These are phyloP conservation scores for Chloroceryle inda DNA, from an alignment of 2,797 vertebrate genomes.

Conservation along the genomic window DNA sequence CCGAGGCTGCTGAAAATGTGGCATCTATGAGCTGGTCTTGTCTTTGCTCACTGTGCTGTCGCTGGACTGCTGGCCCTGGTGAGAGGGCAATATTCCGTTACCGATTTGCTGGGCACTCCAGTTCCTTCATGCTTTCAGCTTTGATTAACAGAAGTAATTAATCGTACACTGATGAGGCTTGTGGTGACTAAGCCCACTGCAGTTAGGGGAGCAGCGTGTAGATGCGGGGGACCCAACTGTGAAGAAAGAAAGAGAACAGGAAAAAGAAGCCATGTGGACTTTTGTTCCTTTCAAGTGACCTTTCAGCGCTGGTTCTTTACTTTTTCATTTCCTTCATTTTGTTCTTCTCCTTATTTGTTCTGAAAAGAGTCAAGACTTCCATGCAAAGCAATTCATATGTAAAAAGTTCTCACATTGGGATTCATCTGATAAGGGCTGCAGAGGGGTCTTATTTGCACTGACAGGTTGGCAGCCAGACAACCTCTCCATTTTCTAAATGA, in stretches of 20 bases:
- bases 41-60: not conserved
- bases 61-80: not conserved
- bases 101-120: not conserved
- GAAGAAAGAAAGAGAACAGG: not conserved
- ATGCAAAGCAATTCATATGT: slow-evolving; percentile 58
- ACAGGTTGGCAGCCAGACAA: slow-evolving; percentile 68
- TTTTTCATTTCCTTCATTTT: slow-evolving; percentile 33
- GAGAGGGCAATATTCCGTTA: not conserved
- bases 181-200: not conserved
- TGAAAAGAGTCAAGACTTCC: slow-evolving; percentile 18
- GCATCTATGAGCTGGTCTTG: not conserved
- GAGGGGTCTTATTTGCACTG: slow-evolving; percentile 37
- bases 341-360: slow-evolving; percentile 13
- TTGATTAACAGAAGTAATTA: slow-evolving; percentile 59
- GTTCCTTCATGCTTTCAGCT: not conserved
- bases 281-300: slow-evolving; percentile 33
- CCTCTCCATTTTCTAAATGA: slow-evolving; percentile 68
- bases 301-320: slow-evolving; percentile 14
- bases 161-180: not conserved
- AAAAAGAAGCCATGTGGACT: not conserved
- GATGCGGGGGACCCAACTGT: not conserved
- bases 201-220: slow-evolving; percentile 13
- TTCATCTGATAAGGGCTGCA: slow-evolving; percentile 50
- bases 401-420: slow-evolving; percentile 52
- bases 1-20: not conserved